Evolutionary conservation across 2,113 vertebrate genomes (phyloP).

Genomic region (Nycticebus coucang): DNA sequence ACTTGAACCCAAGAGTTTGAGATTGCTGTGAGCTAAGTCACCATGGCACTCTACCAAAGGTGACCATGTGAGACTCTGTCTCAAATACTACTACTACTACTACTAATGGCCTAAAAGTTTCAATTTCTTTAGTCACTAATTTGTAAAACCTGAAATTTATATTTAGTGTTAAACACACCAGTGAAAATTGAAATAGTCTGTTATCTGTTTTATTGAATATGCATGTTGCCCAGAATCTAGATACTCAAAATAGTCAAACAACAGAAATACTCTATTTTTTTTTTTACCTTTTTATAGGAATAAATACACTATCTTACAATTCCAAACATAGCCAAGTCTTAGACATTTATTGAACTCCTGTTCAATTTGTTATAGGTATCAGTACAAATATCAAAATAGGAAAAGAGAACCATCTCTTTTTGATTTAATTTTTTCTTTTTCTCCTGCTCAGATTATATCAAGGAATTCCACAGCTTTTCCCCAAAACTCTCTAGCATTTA

Average conservation of each 20-base stretch:
- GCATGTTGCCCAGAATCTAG: background rate
- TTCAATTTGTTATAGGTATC: background rate
- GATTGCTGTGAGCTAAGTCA: no score
- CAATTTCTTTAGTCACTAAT: background rate
- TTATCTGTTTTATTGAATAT: background rate
- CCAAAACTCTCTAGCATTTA: slow-evolving; percentile 20
- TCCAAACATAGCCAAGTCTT: background rate
- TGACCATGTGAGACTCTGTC: no score
- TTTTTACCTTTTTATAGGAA: background rate
- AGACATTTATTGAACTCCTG: background rate
- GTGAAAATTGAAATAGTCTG: slow-evolving; percentile 12
- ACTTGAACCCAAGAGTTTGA: no score
- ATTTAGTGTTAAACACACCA: background rate
- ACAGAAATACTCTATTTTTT: background rate
- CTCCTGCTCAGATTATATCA: background rate
- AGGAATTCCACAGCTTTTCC: background rate
- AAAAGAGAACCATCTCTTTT: background rate
- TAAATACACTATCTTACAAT: background rate
- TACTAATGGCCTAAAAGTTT: background rate
- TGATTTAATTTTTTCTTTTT: background rate
- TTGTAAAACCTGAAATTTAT: background rate
- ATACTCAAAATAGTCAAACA: background rate
- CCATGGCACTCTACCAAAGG: no score
- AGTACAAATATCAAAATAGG: background rate
- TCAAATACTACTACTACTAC: background rate